Evolutionary conservation across 2,797 vertebrate genomes (phyloP), one percentile per base, ranked within the genome.

Genomic region (Uromys caudimaculatus): DNA sequence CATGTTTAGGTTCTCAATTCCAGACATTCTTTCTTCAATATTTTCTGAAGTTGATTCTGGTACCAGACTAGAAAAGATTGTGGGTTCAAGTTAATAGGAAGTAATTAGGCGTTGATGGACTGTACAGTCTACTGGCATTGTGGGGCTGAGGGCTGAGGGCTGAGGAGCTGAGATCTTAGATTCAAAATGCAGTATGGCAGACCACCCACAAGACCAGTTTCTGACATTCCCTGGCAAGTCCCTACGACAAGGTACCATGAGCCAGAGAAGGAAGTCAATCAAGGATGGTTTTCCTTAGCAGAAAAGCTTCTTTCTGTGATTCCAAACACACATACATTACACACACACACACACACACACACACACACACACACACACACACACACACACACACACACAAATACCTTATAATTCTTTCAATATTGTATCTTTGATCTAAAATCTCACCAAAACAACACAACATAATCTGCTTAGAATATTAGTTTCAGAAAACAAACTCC

Each of bases 41-140:
- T 92, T 92, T 97, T 94, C 85, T 76, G 32, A 96, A 95, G 97
- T 96, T 97, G 96, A 97, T 86, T 96, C 97, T 97, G 93, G 95
- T 97, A 97, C 71, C 79, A 90, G 94, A 97, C 92, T 97, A 97
- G 91, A 92, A 95, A 91, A 90, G 96, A 96, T 83, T 95, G 90
- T 97, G 97, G 97, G 93, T 93, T 97, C 92, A 92, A 96, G 94
- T 78, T 96, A 97, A 35, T 89, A 95, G 97, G 96, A 97, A 97
- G 93, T 96, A 97, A 98, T 97, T 97, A 96, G 93, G 95, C 32
- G 60, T 97, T 93, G 97, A 98, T 97, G 97, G 96, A 95, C 94
- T 97, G 97, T 97, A 96, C 96, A 1, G 96, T 97, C 96, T 98
- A 95, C 97, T 97, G 97, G 97, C 97, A 86, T 93, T 38, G 82